Percentiles rank a stretch among this genome's conserved stretches.
phyloP scores from a whole-genome alignment of 2,113 vertebrate genomes.

The Heliornis fulica region DNA sequence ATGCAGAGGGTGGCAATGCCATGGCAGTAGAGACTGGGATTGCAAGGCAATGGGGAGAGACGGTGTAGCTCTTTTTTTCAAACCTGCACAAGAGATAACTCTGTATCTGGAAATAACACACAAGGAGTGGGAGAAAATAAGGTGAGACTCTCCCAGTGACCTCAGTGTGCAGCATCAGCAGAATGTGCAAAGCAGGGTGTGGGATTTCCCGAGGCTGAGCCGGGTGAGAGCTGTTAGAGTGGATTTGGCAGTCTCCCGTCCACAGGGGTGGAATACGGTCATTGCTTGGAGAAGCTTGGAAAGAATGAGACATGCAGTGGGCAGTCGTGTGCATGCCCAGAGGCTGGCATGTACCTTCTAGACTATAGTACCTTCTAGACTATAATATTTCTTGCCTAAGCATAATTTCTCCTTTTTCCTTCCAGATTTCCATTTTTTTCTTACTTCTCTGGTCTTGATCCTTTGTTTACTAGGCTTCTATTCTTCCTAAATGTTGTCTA shows the following conservation, averaged over 20 bases:
- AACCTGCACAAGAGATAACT: neutral
- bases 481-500: neutral
- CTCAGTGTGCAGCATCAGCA: neutral
- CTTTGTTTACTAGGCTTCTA: neutral
- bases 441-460: neutral
- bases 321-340: neutral
- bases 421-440: neutral
- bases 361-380: neutral
- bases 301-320: fast-evolving
- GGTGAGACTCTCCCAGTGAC: neutral
- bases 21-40: neutral
- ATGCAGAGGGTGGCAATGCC: too few species aligned
- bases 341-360: neutral
- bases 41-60: neutral
- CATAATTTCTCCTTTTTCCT: neutral
- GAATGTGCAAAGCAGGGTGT: fast-evolving
- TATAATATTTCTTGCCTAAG: neutral
- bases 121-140: neutral
- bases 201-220: neutral
- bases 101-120: fast-evolving
- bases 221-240: neutral
- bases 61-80: neutral
- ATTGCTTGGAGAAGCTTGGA: neutral
- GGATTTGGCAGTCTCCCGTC: neutral
- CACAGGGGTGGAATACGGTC: neutral